Conservation (phyloP, 2,888 invertebrate genomes). For the Orthosia incerta region DNA sequence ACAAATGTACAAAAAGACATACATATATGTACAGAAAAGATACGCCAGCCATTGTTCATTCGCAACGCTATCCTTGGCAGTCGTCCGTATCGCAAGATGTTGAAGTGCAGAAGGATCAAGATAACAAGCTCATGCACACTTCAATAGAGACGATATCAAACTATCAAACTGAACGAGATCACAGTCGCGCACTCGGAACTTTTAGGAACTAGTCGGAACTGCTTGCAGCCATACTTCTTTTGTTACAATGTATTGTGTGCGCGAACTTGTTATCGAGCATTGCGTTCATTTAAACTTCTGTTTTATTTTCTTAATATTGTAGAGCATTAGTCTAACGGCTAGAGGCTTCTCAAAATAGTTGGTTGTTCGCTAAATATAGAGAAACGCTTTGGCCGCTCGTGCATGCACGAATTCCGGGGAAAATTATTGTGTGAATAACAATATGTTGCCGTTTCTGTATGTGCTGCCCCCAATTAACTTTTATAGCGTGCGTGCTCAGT, state of each 20-base stretch:
- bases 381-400: slow-evolving; percentile 4
- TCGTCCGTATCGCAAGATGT: slow-evolving; percentile 13
- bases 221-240: slow-evolving; percentile 7
- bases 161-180: not conserved
- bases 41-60: slow-evolving; percentile 70
- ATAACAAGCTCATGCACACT: slow-evolving; percentile 18
- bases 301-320: slow-evolving; percentile 3
- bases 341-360: slow-evolving; percentile 42
- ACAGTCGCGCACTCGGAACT: not conserved
- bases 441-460: slow-evolving; percentile 24
- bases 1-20: slow-evolving; percentile 57
- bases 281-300: slow-evolving; percentile 28
- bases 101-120: slow-evolving; percentile 17
- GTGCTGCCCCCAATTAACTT: slow-evolving; percentile 29
- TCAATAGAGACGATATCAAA: not conserved
- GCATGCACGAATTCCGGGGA: not conserved
- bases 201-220: not conserved
- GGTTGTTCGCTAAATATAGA: slow-evolving; percentile 22
- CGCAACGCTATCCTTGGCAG: slow-evolving; percentile 57
- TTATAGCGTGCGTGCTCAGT: slow-evolving; percentile 28
- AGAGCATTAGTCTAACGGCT: slow-evolving; percentile 25
- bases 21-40: slow-evolving; percentile 55
- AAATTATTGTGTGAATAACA: slow-evolving; percentile 15
- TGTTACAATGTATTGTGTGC: not conserved
- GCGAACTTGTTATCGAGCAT: not conserved